Percentiles rank a stretch among this genome's conserved stretches.
These are phyloP conservation scores for Ctenosaura bakeri DNA, from an alignment of 2,797 vertebrate genomes.

Conservation along the genomic window DNA sequence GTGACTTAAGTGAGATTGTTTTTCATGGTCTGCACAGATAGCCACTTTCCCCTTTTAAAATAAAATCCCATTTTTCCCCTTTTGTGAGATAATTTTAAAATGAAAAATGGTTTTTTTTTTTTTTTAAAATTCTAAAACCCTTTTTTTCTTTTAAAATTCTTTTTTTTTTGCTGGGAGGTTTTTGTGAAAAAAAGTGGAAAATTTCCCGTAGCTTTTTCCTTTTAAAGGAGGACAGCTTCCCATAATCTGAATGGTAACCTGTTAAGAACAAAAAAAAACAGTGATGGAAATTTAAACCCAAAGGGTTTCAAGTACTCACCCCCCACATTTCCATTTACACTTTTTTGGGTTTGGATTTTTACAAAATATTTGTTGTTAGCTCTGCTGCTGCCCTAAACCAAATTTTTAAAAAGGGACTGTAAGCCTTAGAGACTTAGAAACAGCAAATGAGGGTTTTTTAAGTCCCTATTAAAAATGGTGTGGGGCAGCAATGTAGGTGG, in stretches of 20 bases:
- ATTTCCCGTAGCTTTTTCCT: constrained; percentile 86
- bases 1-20: background rate
- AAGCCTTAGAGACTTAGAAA: too few species aligned
- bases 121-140: constrained; percentile 1
- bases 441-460: too few species aligned
- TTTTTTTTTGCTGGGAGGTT: constrained; percentile 86
- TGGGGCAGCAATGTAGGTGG: too few species aligned
- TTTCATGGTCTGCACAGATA: background rate
- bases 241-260: constrained; percentile 85
- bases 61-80: background rate
- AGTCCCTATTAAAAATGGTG: too few species aligned
- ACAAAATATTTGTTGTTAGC: too few species aligned
- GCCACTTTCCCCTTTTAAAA: background rate
- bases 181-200: constrained; percentile 87
- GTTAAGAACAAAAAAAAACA: constrained; percentile 40
- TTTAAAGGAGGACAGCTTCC: constrained; percentile 90
- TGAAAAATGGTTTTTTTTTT: background rate
- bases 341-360: too few species aligned
- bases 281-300: background rate
- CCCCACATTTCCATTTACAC: too few species aligned
- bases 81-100: rapidly evolving
- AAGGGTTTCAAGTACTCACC: background rate
- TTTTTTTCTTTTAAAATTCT: constrained; percentile 78
- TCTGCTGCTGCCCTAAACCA: too few species aligned
- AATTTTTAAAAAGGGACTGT: too few species aligned